Conservation (phyloP, 2,797 vertebrate species). For the Sternarchorhynchus goeldii region DNA sequence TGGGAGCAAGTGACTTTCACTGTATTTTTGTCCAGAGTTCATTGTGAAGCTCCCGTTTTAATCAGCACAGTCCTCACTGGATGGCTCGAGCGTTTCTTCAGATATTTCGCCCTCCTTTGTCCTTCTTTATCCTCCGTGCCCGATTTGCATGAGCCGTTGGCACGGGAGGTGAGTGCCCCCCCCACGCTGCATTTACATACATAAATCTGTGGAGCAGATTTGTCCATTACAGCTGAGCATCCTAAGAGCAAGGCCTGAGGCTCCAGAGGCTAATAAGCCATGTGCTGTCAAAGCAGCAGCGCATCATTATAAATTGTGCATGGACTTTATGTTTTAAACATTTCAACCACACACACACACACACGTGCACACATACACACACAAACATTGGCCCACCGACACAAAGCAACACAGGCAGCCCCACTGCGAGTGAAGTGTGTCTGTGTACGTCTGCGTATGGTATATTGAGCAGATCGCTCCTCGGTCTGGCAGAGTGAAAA, state of each 20-base stretch:
- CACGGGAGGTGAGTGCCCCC: constrained; percentile 22
- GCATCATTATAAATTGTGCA: constrained; percentile 63
- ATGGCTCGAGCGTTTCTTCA: constrained; percentile 47
- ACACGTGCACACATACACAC: constrained; percentile 18
- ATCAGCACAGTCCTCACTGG: constrained; percentile 29
- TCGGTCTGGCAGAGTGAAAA: constrained; percentile 15
- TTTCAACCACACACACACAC: constrained; percentile 41
- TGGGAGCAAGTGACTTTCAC: not conserved
- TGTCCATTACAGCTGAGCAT: constrained; percentile 67
- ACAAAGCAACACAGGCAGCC: constrained; percentile 17
- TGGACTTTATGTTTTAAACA: constrained; percentile 71
- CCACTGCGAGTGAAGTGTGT: constrained; percentile 28
- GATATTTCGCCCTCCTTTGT: constrained; percentile 58
- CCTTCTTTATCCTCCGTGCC: constrained; percentile 47
- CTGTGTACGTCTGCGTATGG: constrained; percentile 25
- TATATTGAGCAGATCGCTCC: constrained; percentile 6
- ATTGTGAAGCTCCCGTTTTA: constrained; percentile 35
- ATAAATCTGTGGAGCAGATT: constrained; percentile 71
- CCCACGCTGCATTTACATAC: constrained; percentile 70
- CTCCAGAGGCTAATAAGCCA: constrained; percentile 62
- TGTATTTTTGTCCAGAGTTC: not conserved
- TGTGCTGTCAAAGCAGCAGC: constrained; percentile 54
- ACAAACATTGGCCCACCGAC: constrained; percentile 30
- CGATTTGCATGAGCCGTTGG: constrained; percentile 44
- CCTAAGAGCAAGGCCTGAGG: constrained; percentile 67